Conservation (phyloP, 2,113 vertebrate genomes). For the Gymnogyps californianus region DNA sequence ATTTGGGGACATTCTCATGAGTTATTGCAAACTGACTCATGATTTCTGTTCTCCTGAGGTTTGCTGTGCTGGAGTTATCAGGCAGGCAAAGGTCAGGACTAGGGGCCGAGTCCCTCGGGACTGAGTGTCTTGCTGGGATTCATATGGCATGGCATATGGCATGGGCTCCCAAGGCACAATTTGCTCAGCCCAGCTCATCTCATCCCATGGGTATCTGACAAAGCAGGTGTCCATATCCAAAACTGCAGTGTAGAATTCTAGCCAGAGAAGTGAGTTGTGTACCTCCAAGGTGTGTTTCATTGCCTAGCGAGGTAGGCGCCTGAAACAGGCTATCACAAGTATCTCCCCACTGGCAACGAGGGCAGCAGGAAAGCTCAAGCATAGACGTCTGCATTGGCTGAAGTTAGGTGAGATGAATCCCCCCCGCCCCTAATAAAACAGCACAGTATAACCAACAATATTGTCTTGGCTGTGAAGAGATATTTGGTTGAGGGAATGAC, state of each 20-base stretch:
- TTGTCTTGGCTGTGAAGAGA: not conserved
- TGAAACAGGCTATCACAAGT: not conserved
- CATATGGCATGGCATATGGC: not conserved
- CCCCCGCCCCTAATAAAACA: not conserved
- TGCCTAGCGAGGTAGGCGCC: not conserved
- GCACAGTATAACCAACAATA: not conserved
- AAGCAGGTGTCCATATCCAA: not conserved
- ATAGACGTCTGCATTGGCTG: not conserved
- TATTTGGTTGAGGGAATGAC: not conserved
- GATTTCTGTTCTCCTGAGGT: not conserved
- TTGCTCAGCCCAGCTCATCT: not conserved
- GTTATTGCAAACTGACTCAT: not conserved
- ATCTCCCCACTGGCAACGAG: not conserved
- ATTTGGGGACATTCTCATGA: not conserved
- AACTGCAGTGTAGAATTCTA: not conserved
- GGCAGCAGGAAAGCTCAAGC: not conserved
- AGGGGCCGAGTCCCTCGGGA: not conserved
- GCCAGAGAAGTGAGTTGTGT: not conserved
- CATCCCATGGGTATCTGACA: not conserved
- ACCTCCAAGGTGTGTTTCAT: not conserved
- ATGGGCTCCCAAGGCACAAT: not conserved
- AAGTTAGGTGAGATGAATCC: not conserved
- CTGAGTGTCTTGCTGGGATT: not conserved
- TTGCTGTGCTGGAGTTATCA: not conserved
- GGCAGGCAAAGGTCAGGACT: not conserved